A percentile compares a stretch with the other conserved stretches of the same genome.
phyloP scores from a whole-genome alignment of 2,888 invertebrate genomes.

The Periphyllus acericola region DNA sequence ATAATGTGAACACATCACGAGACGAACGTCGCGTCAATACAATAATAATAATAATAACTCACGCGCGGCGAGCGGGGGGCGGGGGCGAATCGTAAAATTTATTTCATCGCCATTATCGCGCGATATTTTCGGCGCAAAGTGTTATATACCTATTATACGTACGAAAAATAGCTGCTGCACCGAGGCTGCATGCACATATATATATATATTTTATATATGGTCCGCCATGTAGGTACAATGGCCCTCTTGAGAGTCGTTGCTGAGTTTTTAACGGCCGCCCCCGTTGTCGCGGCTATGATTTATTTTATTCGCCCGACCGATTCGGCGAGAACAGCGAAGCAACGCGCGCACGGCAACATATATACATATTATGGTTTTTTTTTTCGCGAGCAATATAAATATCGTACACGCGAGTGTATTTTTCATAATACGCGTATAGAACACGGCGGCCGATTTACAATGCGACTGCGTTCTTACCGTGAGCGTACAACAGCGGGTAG shows the following conservation, averaged over 20 bases:
- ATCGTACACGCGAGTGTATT: background rate
- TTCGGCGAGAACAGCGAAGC: background rate
- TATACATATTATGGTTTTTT: no score
- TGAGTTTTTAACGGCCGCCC: constrained; percentile 58
- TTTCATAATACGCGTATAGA: background rate
- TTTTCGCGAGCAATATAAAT: background rate
- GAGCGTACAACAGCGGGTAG: no score
- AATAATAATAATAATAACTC: background rate
- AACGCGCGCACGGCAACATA: background rate
- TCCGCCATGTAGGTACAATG: background rate
- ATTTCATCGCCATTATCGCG: constrained; percentile 34
- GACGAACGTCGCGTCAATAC: background rate
- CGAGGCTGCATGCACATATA: no score
- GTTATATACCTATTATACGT: background rate
- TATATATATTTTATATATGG: no score
- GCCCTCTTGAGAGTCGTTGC: constrained; percentile 57
- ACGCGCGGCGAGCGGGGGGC: background rate
- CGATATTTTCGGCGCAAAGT: background rate
- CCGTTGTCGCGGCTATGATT: constrained; percentile 55
- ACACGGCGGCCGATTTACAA: background rate
- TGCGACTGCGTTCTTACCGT: background rate
- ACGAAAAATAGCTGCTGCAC: background rate
- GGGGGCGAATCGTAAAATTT: background rate
- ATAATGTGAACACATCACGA: background rate
- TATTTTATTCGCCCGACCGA: constrained; percentile 15